A percentile compares a stretch with the other conserved stretches of the same genome.
Conservation (phyloP, 2,113 vertebrate species). For the Physeter macrocephalus region DNA sequence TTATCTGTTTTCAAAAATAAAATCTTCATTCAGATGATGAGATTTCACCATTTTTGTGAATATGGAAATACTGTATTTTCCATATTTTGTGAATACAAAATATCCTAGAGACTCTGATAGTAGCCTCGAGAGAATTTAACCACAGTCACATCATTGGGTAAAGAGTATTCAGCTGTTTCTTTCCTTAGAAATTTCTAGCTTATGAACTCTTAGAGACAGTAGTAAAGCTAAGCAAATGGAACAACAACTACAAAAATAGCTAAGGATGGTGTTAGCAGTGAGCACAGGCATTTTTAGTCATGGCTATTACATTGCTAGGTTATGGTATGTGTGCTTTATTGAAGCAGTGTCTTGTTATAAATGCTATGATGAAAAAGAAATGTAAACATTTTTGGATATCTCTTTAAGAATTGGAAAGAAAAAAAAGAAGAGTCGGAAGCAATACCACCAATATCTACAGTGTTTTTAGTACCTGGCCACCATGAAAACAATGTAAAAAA, state of each 20-base stretch:
- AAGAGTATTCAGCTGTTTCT: neutral
- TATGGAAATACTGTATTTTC: neutral
- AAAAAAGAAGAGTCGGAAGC: neutral
- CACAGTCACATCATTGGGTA: neutral
- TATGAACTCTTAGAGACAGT: neutral
- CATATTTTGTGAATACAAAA: neutral
- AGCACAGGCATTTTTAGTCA: neutral
- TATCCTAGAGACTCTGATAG: neutral
- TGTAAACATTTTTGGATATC: neutral
- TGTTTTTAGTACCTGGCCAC: neutral
- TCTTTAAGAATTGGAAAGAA: neutral
- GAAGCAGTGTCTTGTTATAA: neutral
- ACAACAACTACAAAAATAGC: neutral
- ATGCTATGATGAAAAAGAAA: neutral
- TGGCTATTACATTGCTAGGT: neutral
- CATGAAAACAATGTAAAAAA: neutral
- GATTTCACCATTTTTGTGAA: neutral
- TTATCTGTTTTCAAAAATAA: neutral
- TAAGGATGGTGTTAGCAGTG: neutral
- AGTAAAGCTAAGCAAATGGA: neutral
- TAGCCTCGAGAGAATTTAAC: neutral
- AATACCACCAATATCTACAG: neutral
- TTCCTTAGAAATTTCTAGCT: neutral
- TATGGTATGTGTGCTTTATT: neutral
- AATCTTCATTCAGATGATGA: neutral